phyloP scores from a whole-genome alignment of 2,888 invertebrate species.

The Euplexia lucipara region DNA sequence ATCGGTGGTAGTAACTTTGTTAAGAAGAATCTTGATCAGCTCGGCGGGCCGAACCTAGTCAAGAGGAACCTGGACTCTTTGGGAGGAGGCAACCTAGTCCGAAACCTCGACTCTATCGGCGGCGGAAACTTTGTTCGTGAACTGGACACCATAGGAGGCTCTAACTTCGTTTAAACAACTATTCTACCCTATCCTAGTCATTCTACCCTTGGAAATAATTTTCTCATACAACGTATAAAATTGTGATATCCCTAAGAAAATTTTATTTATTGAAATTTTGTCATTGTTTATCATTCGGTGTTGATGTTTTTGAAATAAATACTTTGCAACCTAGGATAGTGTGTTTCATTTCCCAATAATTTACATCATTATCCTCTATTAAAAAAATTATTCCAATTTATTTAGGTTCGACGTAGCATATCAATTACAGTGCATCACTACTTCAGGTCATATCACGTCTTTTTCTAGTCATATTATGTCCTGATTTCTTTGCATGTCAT shows the following conservation, averaged over 20 bases:
- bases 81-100: slow-evolving; percentile 86
- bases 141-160: slow-evolving; percentile 82
- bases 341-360: slow-evolving; percentile 21
- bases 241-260: slow-evolving; percentile 74
- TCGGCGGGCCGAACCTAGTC: slow-evolving; percentile 85
- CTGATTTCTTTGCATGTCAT: background rate
- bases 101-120: slow-evolving; percentile 87
- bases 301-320: slow-evolving; percentile 75
- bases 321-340: slow-evolving; percentile 65
- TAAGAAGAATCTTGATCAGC: slow-evolving; percentile 84
- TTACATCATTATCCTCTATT: background rate
- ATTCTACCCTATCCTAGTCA: slow-evolving; percentile 49
- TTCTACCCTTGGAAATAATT: slow-evolving; percentile 54
- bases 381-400: background rate
- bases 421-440: background rate
- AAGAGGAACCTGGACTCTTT: slow-evolving; percentile 84
- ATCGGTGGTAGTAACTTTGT: slow-evolving; percentile 85
- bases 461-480: background rate
- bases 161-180: slow-evolving; percentile 79
- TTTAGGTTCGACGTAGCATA: background rate
- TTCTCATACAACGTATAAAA: slow-evolving; percentile 71
- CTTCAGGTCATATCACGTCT: background rate
- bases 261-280: slow-evolving; percentile 69
- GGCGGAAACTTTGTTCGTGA: slow-evolving; percentile 88
- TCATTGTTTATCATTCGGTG: slow-evolving; percentile 65